phyloP scores from a whole-genome alignment of 1,140 invertebrate species.

The Musca domestica region DNA sequence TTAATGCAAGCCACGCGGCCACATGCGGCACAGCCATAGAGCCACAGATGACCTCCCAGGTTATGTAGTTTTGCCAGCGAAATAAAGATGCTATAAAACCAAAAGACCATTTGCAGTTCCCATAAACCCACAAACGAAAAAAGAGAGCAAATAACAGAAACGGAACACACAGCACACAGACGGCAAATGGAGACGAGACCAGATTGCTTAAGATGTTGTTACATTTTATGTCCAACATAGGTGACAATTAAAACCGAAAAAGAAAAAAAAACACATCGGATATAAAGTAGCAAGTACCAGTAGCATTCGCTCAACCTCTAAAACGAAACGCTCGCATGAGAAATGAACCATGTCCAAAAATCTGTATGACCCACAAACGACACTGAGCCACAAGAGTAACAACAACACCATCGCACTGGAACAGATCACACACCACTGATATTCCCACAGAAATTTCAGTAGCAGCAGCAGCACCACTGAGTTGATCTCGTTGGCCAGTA shows the following conservation, averaged over 20 bases:
- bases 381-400: background rate
- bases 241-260: conserved; percentile 9
- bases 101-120: conserved; percentile 2
- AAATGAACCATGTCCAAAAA: background rate
- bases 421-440: background rate
- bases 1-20: too few species aligned
- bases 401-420: background rate
- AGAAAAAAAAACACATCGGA: too few species aligned
- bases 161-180: background rate
- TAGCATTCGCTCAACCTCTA: background rate
- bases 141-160: conserved; percentile 2
- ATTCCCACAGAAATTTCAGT: conserved; percentile 6
- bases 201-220: background rate
- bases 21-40: too few species aligned
- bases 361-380: conserved; percentile 17
- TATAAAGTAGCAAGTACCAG: conserved; percentile 14
- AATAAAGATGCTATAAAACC: conserved; percentile 16
- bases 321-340: too few species aligned
- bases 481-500: too few species aligned
- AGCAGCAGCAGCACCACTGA: too few species aligned
- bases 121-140: conserved; percentile 7
- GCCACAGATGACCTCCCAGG: too few species aligned
- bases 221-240: conserved; percentile 1
- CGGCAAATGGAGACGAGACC: background rate
- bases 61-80: too few species aligned